Evolutionary conservation across 35 echinoderm and acorn worm species (phyloP), one percentile per base, ranked within the genome.

Genomic region (Amphiura filiformis): DNA sequence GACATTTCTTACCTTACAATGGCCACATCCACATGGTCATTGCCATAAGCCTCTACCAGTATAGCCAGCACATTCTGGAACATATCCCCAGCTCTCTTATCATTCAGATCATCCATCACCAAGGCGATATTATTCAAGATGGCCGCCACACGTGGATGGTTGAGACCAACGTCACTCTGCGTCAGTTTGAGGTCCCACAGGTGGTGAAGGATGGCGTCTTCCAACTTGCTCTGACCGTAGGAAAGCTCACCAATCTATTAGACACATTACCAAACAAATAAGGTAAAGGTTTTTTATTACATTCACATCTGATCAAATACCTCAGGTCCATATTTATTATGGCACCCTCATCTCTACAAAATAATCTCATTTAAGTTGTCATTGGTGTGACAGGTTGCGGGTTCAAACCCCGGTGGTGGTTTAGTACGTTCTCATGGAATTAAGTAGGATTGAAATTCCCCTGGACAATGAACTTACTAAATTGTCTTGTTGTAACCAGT

Each of bases 41-140:
- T 84, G 12, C 94, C 94, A 83, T 97, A 97, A 13, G 94, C 90
- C 84, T 97, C 91, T 5, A 92, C 35, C 28, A 97, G 79, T 34
- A 97, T 97, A 32, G 76, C 86, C 64, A 97, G 39, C 0, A 84
- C 94, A 0, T 78, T 77, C 39, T 86, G 81, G 91, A 93, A 97
- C 12, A 92, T 70, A 20, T 89, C 87, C 31, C 91, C 94, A 17
- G 94, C 87, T 64, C 56, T 56, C 78, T 87, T 78, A 75, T 90
- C 94, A 85, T 97, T 87, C 87, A 93, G 89, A 23, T 97, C 94
- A 87, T 97, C 94, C 32, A 88, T 83, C 0, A 97, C 94, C 1
- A 97, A 83, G 22, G 87, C 94, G 34, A 92, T 90, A 75, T 92
- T 93, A 39, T 97, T 97, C 31, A 97, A 86, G 83, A 97, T 97